These are phyloP conservation scores for Zoanthus gigantus DNA, from an alignment of 92 coral and sea anemone genomes.

Conservation along the genomic window DNA sequence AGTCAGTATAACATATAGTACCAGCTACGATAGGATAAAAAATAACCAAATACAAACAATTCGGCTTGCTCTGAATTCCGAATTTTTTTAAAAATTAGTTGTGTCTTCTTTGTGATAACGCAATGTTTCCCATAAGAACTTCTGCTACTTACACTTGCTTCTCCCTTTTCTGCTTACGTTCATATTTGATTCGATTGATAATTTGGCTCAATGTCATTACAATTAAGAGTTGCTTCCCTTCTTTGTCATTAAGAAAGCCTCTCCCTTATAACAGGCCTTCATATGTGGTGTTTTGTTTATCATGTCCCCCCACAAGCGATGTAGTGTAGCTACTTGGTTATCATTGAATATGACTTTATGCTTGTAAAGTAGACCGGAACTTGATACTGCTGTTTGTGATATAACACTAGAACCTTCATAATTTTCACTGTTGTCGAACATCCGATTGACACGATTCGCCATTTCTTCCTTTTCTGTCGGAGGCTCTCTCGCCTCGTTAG, in stretches of 20 bases:
- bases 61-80: too few relatives aligned
- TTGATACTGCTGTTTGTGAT: constrained; percentile 11
- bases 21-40: too few relatives aligned
- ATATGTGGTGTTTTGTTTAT: neutral
- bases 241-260: constrained; percentile 26
- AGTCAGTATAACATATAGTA: too few relatives aligned
- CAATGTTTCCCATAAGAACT: constrained; percentile 10
- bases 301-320: constrained; percentile 36
- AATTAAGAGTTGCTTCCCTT: constrained; percentile 30
- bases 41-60: too few relatives aligned
- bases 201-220: constrained; percentile 33
- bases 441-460: constrained; percentile 6
- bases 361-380: constrained; percentile 5
- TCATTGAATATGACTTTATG: neutral
- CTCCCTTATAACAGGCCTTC: constrained; percentile 3
- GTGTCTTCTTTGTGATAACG: constrained; percentile 20
- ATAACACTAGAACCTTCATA: neutral
- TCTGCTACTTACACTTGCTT: constrained; percentile 10
- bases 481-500: constrained; percentile 28
- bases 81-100: neutral
- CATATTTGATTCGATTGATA: constrained; percentile 26
- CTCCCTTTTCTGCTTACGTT: constrained; percentile 10
- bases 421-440: constrained; percentile 6
- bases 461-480: constrained; percentile 29
- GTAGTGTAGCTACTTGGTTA: constrained; percentile 22